A percentile compares a stretch with the other conserved stretches of the same genome.
phyloP scores from a whole-genome alignment of 2,113 vertebrate species.

The Corydoras sp. region DNA sequence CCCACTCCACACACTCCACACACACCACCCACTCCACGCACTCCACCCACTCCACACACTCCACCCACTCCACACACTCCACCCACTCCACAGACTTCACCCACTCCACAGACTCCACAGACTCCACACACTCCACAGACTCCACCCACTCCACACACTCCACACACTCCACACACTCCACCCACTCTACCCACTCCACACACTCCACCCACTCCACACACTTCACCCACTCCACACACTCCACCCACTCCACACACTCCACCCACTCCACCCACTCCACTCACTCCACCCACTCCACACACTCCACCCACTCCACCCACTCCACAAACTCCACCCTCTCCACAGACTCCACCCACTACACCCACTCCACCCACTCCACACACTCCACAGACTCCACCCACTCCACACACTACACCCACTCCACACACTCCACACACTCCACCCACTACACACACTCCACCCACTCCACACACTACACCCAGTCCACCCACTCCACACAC shows the following conservation, averaged over 20 bases:
- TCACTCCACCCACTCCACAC: neutral
- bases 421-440: too few relatives aligned
- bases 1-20: too few relatives aligned
- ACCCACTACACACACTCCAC: neutral
- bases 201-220: neutral
- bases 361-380: constrained; percentile 19
- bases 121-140: too few relatives aligned
- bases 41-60: neutral
- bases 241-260: neutral
- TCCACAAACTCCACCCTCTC: neutral
- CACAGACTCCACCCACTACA: too few relatives aligned
- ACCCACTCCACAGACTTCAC: neutral
- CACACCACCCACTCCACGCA: neutral
- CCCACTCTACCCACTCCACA: constrained; percentile 16
- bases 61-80: constrained; percentile 19
- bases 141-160: neutral
- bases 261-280: constrained; percentile 15
- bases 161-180: neutral
- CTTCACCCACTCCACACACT: neutral
- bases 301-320: neutral
- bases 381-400: neutral
- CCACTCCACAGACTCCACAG: too few relatives aligned
- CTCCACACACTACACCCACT: too few relatives aligned
- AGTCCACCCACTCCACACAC: constrained; percentile 17
- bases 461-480: constrained; percentile 6